Evolutionary conservation across 2,888 invertebrate species (phyloP).

Genomic region (Drosophila pegasa): DNA sequence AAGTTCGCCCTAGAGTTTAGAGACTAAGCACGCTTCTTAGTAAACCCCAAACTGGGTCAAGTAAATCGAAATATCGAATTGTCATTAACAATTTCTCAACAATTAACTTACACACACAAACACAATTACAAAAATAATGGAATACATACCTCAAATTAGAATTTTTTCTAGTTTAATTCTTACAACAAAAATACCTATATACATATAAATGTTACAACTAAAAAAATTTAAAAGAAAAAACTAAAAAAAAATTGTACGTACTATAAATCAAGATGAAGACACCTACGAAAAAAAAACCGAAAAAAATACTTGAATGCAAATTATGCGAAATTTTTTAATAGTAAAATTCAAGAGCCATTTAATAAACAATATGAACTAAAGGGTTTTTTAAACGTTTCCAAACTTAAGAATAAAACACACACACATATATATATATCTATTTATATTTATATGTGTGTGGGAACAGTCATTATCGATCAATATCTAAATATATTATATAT

Average conservation of each 20-base stretch:
- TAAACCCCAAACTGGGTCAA: conserved; percentile 34
- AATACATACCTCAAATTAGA: conserved; percentile 83
- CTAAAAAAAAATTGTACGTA: conserved; percentile 36
- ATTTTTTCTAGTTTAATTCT: conserved; percentile 83
- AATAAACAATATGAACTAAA: conserved; percentile 48
- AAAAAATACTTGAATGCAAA: conserved; percentile 54
- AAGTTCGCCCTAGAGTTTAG: conserved; percentile 54
- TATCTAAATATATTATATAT: conserved; percentile 28
- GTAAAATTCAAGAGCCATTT: conserved; percentile 75
- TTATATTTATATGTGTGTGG: conserved; percentile 25
- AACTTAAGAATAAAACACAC: conserved; percentile 28
- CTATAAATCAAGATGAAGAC: conserved; percentile 34
- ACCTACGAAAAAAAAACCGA: conserved; percentile 14
- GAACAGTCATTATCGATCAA: conserved; percentile 46
- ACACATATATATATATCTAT: conserved; percentile 24
- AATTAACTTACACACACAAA: conserved; percentile 50
- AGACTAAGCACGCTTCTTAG: conserved; percentile 75
- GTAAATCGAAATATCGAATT: conserved; percentile 38
- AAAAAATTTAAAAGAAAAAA: conserved; percentile 28
- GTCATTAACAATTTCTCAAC: conserved; percentile 34
- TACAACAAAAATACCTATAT: conserved; percentile 67
- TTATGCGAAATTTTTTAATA: conserved; percentile 73
- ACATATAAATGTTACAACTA: conserved; percentile 63
- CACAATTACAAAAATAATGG: conserved; percentile 78
- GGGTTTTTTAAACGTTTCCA: conserved; percentile 55